These are phyloP conservation scores for Sus cebifrons DNA, from an alignment of 2,797 vertebrate species.

Conservation along the genomic window DNA sequence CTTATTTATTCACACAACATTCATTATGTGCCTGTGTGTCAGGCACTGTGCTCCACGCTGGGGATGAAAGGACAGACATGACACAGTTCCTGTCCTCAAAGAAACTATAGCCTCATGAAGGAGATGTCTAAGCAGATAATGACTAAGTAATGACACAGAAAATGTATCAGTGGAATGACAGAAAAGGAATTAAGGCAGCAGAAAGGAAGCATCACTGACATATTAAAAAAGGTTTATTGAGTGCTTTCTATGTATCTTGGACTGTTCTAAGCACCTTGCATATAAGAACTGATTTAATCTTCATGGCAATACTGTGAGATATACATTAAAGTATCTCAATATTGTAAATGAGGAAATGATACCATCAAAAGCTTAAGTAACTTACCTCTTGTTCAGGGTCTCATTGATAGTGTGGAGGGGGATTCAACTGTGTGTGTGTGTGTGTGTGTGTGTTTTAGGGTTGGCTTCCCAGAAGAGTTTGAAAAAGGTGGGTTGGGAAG, in stretches of 20 bases:
- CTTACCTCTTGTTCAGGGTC: neutral
- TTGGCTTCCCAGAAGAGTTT: conserved; percentile 3
- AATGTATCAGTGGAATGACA: neutral
- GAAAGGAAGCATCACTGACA: neutral
- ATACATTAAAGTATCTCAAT: neutral
- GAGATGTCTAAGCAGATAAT: neutral
- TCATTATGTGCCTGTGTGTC: neutral
- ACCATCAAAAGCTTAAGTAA: neutral
- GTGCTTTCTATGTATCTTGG: neutral
- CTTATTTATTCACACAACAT: conserved; percentile 17
- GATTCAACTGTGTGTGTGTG: neutral
- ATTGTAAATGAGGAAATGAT: conserved; percentile 5
- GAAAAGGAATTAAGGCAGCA: neutral
- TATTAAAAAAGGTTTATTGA: neutral
- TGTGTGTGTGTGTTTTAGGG: neutral
- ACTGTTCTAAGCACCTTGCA: neutral
- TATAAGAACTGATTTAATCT: conserved; percentile 12
- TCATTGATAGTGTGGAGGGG: neutral
- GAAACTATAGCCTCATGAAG: neutral
- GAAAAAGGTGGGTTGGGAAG: neutral
- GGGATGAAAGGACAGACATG: neutral
- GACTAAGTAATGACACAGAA: conserved; percentile 24
- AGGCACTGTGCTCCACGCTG: neutral
- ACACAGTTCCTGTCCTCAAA: neutral
- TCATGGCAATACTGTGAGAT: neutral